phyloP scores from a whole-genome alignment of 2,888 invertebrate species.

The Ennomos fuscantarius region DNA sequence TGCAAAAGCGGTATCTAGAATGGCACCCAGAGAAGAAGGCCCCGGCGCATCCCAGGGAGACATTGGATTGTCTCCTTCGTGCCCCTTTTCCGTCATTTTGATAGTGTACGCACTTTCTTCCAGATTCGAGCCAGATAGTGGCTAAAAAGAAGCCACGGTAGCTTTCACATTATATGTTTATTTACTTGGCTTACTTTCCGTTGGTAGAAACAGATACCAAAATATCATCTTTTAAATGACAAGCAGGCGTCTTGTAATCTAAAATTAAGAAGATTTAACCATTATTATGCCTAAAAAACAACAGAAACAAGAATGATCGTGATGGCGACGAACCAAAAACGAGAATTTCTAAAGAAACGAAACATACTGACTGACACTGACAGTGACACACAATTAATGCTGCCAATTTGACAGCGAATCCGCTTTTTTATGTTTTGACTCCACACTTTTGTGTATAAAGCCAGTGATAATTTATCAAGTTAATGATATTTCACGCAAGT shows the following conservation, averaged over 20 bases:
- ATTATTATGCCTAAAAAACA: constrained; percentile 30
- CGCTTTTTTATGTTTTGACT: too few relatives aligned
- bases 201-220: not conserved
- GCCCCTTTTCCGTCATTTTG: constrained; percentile 74
- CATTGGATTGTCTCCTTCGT: constrained; percentile 67
- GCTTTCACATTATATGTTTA: constrained; percentile 15
- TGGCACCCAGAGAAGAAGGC: constrained; percentile 85
- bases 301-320: constrained; percentile 31
- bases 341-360: too few relatives aligned
- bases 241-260: constrained; percentile 3
- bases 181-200: constrained; percentile 4
- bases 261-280: constrained; percentile 2
- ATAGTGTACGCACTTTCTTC: constrained; percentile 19
- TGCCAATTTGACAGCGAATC: too few relatives aligned
- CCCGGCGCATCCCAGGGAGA: constrained; percentile 78
- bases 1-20: constrained; percentile 87
- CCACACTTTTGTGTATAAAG: too few relatives aligned
- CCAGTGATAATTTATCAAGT: too few relatives aligned
- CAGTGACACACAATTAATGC: too few relatives aligned
- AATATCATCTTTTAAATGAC: not conserved
- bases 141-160: constrained; percentile 36
- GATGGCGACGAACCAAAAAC: too few relatives aligned
- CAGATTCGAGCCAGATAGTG: constrained; percentile 16
- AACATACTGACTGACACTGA: too few relatives aligned
- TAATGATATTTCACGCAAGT: too few relatives aligned